Conservation (phyloP, 1,140 invertebrate genomes). For the Diorhabda carinulata region DNA sequence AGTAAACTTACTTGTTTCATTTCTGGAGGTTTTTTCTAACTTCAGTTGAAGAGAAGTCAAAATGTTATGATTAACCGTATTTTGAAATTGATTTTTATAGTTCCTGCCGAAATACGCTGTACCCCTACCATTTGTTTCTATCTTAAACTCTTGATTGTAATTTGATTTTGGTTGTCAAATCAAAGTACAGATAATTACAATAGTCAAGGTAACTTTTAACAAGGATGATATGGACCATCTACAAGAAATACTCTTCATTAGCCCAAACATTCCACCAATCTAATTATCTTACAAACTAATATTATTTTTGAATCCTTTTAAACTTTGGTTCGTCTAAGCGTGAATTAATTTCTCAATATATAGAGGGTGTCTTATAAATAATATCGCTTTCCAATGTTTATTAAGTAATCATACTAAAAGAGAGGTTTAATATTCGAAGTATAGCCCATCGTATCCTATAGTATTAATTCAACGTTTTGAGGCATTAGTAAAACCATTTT, state of each 20-base stretch:
- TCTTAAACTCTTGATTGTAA: neutral
- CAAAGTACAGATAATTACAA: neutral
- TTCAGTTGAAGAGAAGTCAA: neutral
- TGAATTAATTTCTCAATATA: no score
- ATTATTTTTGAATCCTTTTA: no score
- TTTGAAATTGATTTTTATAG: neutral
- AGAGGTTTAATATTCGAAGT: no score
- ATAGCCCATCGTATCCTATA: no score
- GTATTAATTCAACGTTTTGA: no score
- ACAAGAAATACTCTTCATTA: neutral
- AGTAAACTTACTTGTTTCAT: neutral
- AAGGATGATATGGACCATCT: neutral
- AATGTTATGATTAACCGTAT: neutral
- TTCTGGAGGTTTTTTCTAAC: neutral
- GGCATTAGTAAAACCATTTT: no score
- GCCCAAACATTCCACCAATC: neutral
- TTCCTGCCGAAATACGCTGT: neutral
- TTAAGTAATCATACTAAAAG: no score
- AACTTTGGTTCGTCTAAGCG: no score
- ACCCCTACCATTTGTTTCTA: neutral
- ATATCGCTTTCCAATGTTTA: no score
- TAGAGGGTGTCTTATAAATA: no score
- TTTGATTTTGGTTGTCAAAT: no score
- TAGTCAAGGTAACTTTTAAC: neutral
- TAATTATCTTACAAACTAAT: neutral